phyloP scores from a whole-genome alignment of 2,888 invertebrate genomes.

The Epinotia brunnichana region DNA sequence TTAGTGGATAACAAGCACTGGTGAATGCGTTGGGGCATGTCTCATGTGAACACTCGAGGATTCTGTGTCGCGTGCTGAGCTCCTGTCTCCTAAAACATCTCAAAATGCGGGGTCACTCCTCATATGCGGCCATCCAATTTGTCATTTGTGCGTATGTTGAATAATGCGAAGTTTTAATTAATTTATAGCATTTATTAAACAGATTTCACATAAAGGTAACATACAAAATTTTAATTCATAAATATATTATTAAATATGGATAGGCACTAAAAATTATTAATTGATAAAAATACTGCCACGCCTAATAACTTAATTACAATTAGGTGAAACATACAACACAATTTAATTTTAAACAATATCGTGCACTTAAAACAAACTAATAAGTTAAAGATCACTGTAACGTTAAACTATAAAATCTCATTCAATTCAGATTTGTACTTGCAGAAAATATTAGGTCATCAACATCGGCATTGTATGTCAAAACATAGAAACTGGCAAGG shows the following conservation, averaged over 20 bases:
- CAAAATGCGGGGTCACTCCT: slow-evolving; percentile 36
- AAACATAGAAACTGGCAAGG: slow-evolving; percentile 83
- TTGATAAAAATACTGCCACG: slow-evolving; percentile 78
- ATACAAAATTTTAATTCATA: slow-evolving; percentile 78
- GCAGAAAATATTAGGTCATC: slow-evolving; percentile 78
- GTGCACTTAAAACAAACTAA: slow-evolving; percentile 81
- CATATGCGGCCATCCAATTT: slow-evolving; percentile 45
- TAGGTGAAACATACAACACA: slow-evolving; percentile 82
- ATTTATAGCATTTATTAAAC: slow-evolving; percentile 82
- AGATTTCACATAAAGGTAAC: slow-evolving; percentile 81
- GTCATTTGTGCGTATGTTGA: slow-evolving; percentile 62
- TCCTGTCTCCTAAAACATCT: slow-evolving; percentile 28
- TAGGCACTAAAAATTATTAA: slow-evolving; percentile 74
- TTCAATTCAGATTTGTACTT: slow-evolving; percentile 83
- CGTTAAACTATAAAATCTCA: slow-evolving; percentile 82
- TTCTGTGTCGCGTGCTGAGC: slow-evolving; percentile 12
- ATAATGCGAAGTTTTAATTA: slow-evolving; percentile 79
- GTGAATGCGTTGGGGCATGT: slow-evolving; percentile 63
- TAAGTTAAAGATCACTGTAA: slow-evolving; percentile 81
- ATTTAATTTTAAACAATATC: slow-evolving; percentile 79
- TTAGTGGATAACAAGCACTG: slow-evolving; percentile 62
- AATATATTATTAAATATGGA: slow-evolving; percentile 76
- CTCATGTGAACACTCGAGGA: slow-evolving; percentile 37
- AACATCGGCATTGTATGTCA: slow-evolving; percentile 77
- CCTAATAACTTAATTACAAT: slow-evolving; percentile 79